Evolutionary conservation across 2,888 invertebrate genomes (phyloP), one percentile per base, ranked within the genome.

Genomic region (Dolichopus griseipennis): DNA sequence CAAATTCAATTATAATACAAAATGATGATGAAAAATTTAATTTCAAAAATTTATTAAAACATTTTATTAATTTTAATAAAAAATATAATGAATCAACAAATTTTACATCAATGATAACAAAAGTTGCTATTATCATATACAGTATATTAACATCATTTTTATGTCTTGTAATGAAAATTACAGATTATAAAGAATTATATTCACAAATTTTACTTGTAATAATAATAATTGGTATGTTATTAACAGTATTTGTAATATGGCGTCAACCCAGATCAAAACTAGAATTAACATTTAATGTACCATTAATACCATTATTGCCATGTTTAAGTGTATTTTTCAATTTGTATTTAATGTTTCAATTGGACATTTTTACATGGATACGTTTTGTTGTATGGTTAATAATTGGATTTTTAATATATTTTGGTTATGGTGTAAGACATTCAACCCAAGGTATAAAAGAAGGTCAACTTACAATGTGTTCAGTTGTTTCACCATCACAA

Each of bases 331-430:
- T 94, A 64, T 86, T 93, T 71, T 89, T 93, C 76, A 97, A 97
- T 82, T 82, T 94, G 67, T 95, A 94, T 81, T 84, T 97, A 67
- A 96, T 96, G 95, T 86, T 93, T 75, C 92, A 94, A 82, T 83
- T 97, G 71, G 92, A 93, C 78, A 75, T 84, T 66, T 85, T 88
- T 75, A 96, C 96, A 2, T 96, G 96, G 96, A 86, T 94, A 69
- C 85, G 95, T 75, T 95, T 96, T 82, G 83, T 85, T 67, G 85
- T 92, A 20, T 97, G 96, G 96, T 85, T 97, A 73, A 76, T 84
- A 9, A 82, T 95, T 70, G 96, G 95, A 86, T 90, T 93, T 76
- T 74, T 87, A 2, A 93, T 96, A 75, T 96, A 96, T 81, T 92
- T 95, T 79, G 79, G 83, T 71, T 96, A 96, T 77, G 95, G 95